Evolutionary conservation across 1,140 invertebrate genomes (phyloP).

Genomic region (Drosophila kanapiae): DNA sequence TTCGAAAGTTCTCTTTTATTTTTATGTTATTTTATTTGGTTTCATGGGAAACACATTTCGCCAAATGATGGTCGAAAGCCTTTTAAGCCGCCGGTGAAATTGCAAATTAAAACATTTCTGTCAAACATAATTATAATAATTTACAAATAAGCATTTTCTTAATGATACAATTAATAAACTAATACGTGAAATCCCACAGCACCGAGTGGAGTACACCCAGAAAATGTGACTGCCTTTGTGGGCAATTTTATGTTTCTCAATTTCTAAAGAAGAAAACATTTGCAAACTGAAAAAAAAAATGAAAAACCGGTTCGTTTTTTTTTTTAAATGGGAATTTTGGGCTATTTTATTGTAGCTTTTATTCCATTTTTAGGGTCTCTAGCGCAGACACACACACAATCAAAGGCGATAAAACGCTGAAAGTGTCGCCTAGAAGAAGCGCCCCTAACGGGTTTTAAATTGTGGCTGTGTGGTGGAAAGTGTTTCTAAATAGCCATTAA

Average conservation of each 20-base stretch:
- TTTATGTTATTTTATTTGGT: slow-evolving; percentile 21
- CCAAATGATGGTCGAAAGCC: slow-evolving; percentile 15
- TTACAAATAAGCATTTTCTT: neutral
- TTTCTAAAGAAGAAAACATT: slow-evolving; percentile 15
- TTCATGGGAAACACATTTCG: slow-evolving; percentile 47
- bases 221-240: neutral
- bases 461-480: slow-evolving; percentile 1
- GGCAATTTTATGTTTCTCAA: slow-evolving; percentile 9
- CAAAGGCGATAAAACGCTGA: slow-evolving; percentile 5
- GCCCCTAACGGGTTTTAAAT: slow-evolving; percentile 14
- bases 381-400: neutral
- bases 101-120: neutral
- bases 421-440: slow-evolving; percentile 36
- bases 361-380: slow-evolving; percentile 12
- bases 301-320: slow-evolving; percentile 16
- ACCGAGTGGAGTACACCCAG: neutral
- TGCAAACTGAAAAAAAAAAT: neutral
- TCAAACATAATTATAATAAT: neutral
- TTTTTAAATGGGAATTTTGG: slow-evolving; percentile 13
- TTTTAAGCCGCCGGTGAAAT: slow-evolving; percentile 29
- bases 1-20: slow-evolving; percentile 56
- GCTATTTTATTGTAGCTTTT: slow-evolving; percentile 16
- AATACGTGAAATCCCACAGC: neutral
- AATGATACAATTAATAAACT: neutral
- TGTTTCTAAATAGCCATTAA: slow-evolving; percentile 22